Evolutionary conservation across 2,888 invertebrate species (phyloP), one percentile per base, ranked within the genome.

Genomic region (Bombylius major): DNA sequence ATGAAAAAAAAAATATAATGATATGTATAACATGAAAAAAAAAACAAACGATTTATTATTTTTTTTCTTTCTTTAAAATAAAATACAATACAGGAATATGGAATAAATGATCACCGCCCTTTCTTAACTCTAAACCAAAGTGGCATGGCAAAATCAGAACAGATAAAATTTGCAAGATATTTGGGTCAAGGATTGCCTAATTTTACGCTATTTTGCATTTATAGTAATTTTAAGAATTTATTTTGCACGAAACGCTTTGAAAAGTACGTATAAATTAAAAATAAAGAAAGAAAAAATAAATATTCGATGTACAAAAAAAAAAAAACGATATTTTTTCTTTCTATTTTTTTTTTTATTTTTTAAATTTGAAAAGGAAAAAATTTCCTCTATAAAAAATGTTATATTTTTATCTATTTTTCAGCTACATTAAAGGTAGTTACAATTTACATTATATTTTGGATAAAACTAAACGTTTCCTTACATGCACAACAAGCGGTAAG

Each of bases 161-260:
- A 72, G 66, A 72, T 72, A 34, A 72, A 72, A 66, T 72, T 72
- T 65, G 72, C 72, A 50, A 69, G 72, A 61, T 72, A 70, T 67
- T 66, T 72, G 64, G 72, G 72, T 55, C 73, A 69, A 64, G 73
- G 73, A 53, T 64, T 72, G 62, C 73, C 72, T 60, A 70, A 71
- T 60, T 72, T 72, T 63, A 72, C 72, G 58, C 66, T 73, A 58
- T 73, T 73, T 62, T 73, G 72, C 72, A 73, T 73, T 72, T 73
- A 73, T 66, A 73, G 73, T 68, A 73, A 73, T 65, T 73, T 72
- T 66, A 73, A 73, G 64, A 73, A 73, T 68, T 66, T 73, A 51
- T 73, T 73, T 62, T 73, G 72, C 68, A 71, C 73, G 62, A 73
- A 73, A 68, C 71, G 72, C 64, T 73, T 73, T 57, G 72, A 73